Evolutionary conservation across 2,113 vertebrate species (phyloP).

Genomic region (Petrocephalus microphthalmus): DNA sequence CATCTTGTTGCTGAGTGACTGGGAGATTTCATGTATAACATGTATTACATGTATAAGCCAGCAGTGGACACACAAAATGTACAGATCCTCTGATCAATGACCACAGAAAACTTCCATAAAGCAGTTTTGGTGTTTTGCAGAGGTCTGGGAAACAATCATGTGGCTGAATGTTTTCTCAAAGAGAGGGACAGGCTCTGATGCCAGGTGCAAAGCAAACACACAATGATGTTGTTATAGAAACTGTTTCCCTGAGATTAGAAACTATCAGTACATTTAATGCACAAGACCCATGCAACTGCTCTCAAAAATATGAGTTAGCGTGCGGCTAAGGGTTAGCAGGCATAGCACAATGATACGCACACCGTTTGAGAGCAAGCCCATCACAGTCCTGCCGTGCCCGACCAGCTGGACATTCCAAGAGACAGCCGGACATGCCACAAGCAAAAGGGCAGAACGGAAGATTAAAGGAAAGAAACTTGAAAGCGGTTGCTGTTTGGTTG

Average conservation of each 20-base stretch:
- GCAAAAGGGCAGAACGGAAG: background rate
- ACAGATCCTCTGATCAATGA: constrained; percentile 34
- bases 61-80: constrained; percentile 18
- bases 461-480: constrained; percentile 60
- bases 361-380: constrained; percentile 59
- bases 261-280: background rate
- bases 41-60: constrained; percentile 36
- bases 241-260: background rate
- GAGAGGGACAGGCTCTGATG: background rate
- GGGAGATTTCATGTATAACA: no score
- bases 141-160: background rate
- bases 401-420: background rate
- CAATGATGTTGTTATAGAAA: constrained; percentile 9
- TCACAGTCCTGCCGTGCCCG: background rate
- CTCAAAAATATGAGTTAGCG: constrained; percentile 32
- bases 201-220: background rate
- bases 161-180: background rate
- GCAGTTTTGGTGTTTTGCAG: constrained; percentile 58
- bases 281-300: constrained; percentile 29
- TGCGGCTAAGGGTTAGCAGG: constrained; percentile 29
- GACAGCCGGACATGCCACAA: background rate
- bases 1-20: no score
- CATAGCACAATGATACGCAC: constrained; percentile 75
- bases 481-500: no score
- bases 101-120: constrained; percentile 43